phyloP scores from a whole-genome alignment of 2,113 vertebrate species.

The Pyrgilauda ruficollis region DNA sequence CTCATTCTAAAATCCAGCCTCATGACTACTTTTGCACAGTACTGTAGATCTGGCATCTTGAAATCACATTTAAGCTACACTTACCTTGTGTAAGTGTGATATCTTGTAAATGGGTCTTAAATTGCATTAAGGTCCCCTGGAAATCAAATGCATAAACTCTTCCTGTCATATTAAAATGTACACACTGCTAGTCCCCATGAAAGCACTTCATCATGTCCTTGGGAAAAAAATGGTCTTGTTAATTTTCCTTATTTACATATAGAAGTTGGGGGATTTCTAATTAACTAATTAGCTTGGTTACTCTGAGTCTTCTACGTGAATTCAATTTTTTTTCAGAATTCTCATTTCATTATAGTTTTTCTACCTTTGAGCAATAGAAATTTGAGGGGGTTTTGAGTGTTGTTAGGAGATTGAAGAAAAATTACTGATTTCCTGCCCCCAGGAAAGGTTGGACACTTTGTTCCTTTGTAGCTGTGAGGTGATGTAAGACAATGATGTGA shows the following conservation, averaged over 20 bases:
- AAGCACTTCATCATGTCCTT: not conserved
- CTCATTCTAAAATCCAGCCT: not conserved
- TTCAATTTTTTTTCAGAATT: not conserved
- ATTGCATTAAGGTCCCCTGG: not conserved
- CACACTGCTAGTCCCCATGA: not conserved
- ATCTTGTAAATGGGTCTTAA: not conserved
- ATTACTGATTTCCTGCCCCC: not conserved
- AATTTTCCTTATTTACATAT: not conserved
- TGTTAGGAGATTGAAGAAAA: not conserved
- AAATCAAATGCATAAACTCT: not conserved
- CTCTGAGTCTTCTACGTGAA: not conserved
- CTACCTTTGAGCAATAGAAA: not conserved
- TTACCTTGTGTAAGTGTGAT: not conserved
- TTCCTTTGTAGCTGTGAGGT: not conserved
- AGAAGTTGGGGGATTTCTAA: not conserved
- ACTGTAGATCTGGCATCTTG: not conserved
- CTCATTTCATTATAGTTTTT: not conserved
- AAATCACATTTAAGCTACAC: not conserved
- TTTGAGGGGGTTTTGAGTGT: rapidly evolving
- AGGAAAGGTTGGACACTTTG: not conserved
- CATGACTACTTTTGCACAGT: not conserved
- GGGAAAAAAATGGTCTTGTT: not conserved
- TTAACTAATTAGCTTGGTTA: not conserved
- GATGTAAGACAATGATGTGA: not conserved
- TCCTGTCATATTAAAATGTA: not conserved